Conservation (phyloP, 2,797 vertebrate genomes). For the Sebastiscus tertius region DNA sequence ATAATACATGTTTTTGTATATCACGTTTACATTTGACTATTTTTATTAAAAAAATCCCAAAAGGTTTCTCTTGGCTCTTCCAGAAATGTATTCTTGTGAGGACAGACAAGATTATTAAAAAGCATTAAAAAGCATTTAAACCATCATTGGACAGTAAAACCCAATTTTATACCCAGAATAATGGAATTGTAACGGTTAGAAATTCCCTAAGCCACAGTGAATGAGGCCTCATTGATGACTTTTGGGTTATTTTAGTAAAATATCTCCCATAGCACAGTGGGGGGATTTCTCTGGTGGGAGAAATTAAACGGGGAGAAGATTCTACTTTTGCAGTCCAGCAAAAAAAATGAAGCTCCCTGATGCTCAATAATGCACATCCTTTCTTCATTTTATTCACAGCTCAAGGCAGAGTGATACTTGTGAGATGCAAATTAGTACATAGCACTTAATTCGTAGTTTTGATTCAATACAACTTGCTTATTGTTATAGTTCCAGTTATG, state of each 20-base stretch:
- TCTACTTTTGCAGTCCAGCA: background rate
- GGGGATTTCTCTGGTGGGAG: background rate
- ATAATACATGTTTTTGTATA: background rate
- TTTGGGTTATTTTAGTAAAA: slow-evolving; percentile 4
- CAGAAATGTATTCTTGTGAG: background rate
- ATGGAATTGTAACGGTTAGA: background rate
- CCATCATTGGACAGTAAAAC: background rate
- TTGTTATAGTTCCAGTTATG: background rate
- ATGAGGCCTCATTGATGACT: background rate
- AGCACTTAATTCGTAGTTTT: background rate
- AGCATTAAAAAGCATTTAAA: slow-evolving; percentile 5
- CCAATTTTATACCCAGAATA: background rate
- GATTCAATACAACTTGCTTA: background rate
- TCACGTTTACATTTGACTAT: background rate
- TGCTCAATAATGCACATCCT: background rate
- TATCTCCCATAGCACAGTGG: background rate
- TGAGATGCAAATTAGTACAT: background rate
- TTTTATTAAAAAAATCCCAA: background rate
- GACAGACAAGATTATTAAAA: background rate
- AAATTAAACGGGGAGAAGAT: background rate
- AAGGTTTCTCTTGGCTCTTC: background rate
- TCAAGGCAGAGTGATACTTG: background rate
- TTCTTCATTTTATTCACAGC: background rate
- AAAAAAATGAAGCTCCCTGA: background rate
- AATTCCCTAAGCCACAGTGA: background rate